Evolutionary conservation across 1,140 invertebrate species (phyloP).

Genomic region (Anoplolepis gracilipes): DNA sequence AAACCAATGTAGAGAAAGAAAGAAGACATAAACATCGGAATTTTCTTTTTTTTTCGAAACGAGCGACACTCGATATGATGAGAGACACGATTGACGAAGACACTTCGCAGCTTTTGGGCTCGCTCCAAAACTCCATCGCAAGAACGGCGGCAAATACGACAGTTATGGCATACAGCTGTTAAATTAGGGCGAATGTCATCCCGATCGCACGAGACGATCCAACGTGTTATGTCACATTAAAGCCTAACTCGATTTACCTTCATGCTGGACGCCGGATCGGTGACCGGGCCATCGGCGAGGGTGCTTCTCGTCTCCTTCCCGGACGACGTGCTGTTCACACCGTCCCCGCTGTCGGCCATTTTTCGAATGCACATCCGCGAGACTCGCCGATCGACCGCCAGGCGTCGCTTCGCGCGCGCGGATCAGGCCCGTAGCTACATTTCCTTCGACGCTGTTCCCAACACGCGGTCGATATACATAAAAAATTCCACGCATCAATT

Average conservation of each 20-base stretch:
- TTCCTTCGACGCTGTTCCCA: not conserved
- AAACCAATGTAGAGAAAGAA: slow-evolving; percentile 4
- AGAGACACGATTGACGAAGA: not conserved
- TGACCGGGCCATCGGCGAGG: slow-evolving; percentile 81
- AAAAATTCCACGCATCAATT: too few species aligned
- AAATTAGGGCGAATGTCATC: slow-evolving; percentile 12
- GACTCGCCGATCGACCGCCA: slow-evolving; percentile 21
- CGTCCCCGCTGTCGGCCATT: slow-evolving; percentile 84
- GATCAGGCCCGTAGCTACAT: not conserved
- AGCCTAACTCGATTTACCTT: slow-evolving; percentile 77
- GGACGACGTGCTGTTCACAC: slow-evolving; percentile 76
- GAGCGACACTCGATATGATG: not conserved
- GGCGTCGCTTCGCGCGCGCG: slow-evolving; percentile 16
- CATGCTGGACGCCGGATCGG: slow-evolving; percentile 80
- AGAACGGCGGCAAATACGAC: slow-evolving; percentile 65
- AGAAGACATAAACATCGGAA: not conserved
- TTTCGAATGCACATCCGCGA: slow-evolving; percentile 73
- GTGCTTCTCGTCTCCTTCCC: slow-evolving; percentile 80
- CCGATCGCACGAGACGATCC: not conserved
- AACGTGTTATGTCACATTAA: not conserved
- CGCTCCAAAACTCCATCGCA: not conserved
- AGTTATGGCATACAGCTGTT: slow-evolving; percentile 13
- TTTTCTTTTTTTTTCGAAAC: not conserved
- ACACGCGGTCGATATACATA: too few species aligned
- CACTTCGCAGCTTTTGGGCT: not conserved